Evolutionary conservation across 2,797 vertebrate genomes (phyloP), one percentile per base, ranked within the genome.

Genomic region (Bradypus variegatus): DNA sequence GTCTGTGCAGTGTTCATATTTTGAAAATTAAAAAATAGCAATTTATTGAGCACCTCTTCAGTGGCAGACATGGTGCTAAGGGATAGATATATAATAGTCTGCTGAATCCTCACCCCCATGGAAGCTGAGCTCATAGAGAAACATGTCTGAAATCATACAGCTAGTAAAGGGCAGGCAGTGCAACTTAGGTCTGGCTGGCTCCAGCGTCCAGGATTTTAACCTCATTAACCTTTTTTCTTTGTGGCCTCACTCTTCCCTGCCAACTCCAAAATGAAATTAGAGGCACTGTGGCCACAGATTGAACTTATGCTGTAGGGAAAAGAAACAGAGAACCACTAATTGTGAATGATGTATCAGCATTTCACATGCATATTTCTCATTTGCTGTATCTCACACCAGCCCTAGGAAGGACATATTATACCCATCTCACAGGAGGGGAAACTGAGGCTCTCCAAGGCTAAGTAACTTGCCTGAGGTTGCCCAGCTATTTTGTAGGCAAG

Each of bases 21-120:
- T 83, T 81, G 55, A 81, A 90, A 89, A 77, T 45, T 64, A 50
- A 91, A 87, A 93, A 82, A 5, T n/a, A 79, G 48, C 48, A 31
- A n/a, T 91, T 93, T 90, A 78, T 33, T 48, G 70, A 89, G 29
- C 16, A 3, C n/a, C 31, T 87, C 18, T 73, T 70, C 5, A 31
- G 21, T 45, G 79, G 36, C 19, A 60, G 86, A 60, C n/a, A 11
- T 11, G 10, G 29, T 16, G 72, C 70, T n/a, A 21, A 48, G 41
- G 84, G 79, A 14, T 53, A 79, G 58, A 25, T 58, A 23, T n/a
- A 55, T 55, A 58, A 8, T 36, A 79, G 10, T 31, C 31, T 10
- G 29, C 29, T 18, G 31, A 55, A 50, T 48, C 38, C 53, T 81
- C n/a, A 3, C 18, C 25, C 69, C 64, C 48, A 11, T 1, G 70